A percentile compares a stretch with the other conserved stretches of the same genome.
These are phyloP conservation scores for Dynastes maya DNA, from an alignment of 2,888 invertebrate species.

Conservation along the genomic window DNA sequence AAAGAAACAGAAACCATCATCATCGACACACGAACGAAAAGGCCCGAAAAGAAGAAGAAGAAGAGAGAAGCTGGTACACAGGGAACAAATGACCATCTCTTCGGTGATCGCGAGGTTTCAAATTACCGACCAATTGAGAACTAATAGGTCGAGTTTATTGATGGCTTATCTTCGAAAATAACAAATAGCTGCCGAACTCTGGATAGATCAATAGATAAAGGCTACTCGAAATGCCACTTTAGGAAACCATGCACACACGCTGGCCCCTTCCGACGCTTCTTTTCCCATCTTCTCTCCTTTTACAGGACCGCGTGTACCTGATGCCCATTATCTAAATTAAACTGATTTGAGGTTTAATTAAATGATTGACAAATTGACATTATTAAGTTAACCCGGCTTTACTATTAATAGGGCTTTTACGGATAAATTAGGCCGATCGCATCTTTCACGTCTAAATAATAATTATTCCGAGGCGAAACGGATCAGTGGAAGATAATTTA, in stretches of 20 bases:
- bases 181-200: slow-evolving; percentile 68
- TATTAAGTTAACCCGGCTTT: slow-evolving; percentile 56
- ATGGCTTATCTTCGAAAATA: slow-evolving; percentile 67
- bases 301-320: slow-evolving; percentile 59
- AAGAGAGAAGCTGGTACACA: slow-evolving; percentile 5
- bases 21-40: slow-evolving; percentile 15
- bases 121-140: slow-evolving; percentile 68
- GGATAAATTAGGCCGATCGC: slow-evolving; percentile 66
- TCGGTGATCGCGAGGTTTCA: slow-evolving; percentile 58
- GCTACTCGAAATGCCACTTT: slow-evolving; percentile 69
- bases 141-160: slow-evolving; percentile 69
- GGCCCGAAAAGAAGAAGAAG: slow-evolving; percentile 10
- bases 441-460: slow-evolving; percentile 54
- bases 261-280: neutral
- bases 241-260: slow-evolving; percentile 46
- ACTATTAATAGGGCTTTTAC: slow-evolving; percentile 64
- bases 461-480: slow-evolving; percentile 32
- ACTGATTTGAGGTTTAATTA: slow-evolving; percentile 67
- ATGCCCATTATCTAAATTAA: slow-evolving; percentile 63
- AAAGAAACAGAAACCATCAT: neutral
- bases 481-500: slow-evolving; percentile 28
- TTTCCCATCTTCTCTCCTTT: slow-evolving; percentile 47
- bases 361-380: slow-evolving; percentile 67
- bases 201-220: slow-evolving; percentile 62
- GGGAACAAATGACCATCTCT: slow-evolving; percentile 43